A percentile compares a stretch with the other conserved stretches of the same genome.
Evolutionary conservation across 1,140 invertebrate genomes (phyloP).

Genomic region (Heliothis subflexa): DNA sequence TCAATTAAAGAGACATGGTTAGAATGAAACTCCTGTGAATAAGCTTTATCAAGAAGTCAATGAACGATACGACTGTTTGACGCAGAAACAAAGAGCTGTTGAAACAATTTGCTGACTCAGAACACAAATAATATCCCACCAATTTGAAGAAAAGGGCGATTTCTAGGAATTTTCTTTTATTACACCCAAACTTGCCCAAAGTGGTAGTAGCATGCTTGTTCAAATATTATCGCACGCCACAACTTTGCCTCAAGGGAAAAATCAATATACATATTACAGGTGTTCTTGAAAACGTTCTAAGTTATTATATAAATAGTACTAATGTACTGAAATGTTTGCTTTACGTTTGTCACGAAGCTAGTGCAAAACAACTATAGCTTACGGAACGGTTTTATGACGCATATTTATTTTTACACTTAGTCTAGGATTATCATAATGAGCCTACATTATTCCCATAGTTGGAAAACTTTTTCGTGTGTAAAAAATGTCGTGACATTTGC

Average conservation of each 20-base stretch:
- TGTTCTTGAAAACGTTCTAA: slow-evolving; percentile 14
- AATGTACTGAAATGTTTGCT: background rate
- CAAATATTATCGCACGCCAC: slow-evolving; percentile 20
- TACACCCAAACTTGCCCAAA: slow-evolving; percentile 7
- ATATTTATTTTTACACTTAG: background rate
- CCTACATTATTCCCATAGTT: background rate
- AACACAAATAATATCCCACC: background rate
- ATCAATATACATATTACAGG: background rate
- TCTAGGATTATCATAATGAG: too few relatives aligned
- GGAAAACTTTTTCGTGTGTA: background rate
- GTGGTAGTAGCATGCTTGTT: slow-evolving; percentile 36
- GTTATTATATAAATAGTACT: background rate
- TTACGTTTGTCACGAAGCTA: background rate
- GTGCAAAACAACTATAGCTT: background rate
- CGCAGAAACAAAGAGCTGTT: background rate
- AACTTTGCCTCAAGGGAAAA: background rate
- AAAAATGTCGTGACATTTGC: too few relatives aligned
- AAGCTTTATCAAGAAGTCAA: background rate
- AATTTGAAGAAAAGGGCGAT: slow-evolving; percentile 8
- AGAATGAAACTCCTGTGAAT: too few relatives aligned
- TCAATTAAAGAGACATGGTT: too few relatives aligned
- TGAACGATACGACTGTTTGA: background rate
- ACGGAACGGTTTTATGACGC: background rate
- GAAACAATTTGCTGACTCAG: background rate
- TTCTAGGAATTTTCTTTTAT: slow-evolving; percentile 13